phyloP scores from a whole-genome alignment of 2,113 vertebrate genomes.

The Marcusenius ussheri region DNA sequence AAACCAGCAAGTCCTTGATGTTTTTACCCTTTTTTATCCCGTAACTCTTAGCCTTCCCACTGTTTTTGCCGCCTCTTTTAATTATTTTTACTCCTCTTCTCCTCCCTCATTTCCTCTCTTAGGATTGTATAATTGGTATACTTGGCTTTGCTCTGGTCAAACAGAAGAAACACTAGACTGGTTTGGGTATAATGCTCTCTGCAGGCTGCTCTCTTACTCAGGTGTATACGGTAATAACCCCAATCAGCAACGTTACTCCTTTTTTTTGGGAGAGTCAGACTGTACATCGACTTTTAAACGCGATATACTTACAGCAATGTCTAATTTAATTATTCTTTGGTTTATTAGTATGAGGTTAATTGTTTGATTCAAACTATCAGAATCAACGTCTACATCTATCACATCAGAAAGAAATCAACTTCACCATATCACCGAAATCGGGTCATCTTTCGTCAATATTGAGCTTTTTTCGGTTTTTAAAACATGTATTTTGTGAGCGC shows the following conservation, averaged over 20 bases:
- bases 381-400: background rate
- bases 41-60: conserved; percentile 14
- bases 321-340: background rate
- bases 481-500: background rate
- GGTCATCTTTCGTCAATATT: background rate
- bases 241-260: background rate
- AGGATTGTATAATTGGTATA: conserved; percentile 5
- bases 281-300: background rate
- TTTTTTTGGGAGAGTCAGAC: background rate
- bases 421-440: background rate
- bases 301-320: background rate
- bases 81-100: background rate
- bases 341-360: background rate
- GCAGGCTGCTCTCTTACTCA: background rate
- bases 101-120: conserved; percentile 11
- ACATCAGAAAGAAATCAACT: background rate
- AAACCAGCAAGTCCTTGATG: conserved; percentile 43
- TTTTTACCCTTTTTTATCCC: conserved; percentile 19
- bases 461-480: background rate
- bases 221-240: background rate
- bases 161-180: background rate
- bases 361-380: background rate
- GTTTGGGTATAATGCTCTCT: background rate
- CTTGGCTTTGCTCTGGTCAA: background rate
- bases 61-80: background rate